Percentiles rank a stretch among this genome's conserved stretches.
These are phyloP conservation scores for Orthonychiurus folsomi DNA, from an alignment of 2,888 invertebrate genomes.

Conservation along the genomic window DNA sequence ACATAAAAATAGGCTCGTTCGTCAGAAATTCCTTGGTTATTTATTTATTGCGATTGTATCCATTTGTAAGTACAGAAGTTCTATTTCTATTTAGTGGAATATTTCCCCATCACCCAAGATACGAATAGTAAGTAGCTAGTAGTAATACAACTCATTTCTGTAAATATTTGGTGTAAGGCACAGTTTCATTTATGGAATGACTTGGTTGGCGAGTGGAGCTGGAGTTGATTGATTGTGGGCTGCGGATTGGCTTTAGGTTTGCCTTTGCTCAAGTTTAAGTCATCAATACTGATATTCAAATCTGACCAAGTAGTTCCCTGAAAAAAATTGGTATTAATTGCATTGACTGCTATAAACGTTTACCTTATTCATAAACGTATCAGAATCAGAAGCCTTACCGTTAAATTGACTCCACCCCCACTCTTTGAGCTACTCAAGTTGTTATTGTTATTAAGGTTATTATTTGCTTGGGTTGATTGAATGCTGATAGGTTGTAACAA, in stretches of 20 bases:
- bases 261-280: constrained; percentile 24
- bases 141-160: background rate
- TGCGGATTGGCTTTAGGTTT: background rate
- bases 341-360: background rate
- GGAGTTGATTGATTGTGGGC: constrained; percentile 11
- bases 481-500: constrained; percentile 26
- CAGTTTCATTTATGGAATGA: background rate
- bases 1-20: too few relatives aligned
- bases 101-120: background rate
- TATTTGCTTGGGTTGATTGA: constrained; percentile 14
- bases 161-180: background rate
- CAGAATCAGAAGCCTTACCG: constrained; percentile 20
- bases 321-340: constrained; percentile 12
- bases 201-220: background rate
- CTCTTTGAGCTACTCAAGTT: constrained; percentile 20
- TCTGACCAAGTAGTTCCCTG: constrained; percentile 40
- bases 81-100: background rate
- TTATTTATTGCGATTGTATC: background rate
- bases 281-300: constrained; percentile 37
- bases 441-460: constrained; percentile 38
- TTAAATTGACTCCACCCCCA: constrained; percentile 21
- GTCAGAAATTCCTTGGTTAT: too few relatives aligned
- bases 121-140: background rate
- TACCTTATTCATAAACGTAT: background rate
- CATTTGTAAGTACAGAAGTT: background rate